Base-by-base conservation (phyloP, 2,797 vertebrate species). In the Lutjanus campechanus region DNA sequence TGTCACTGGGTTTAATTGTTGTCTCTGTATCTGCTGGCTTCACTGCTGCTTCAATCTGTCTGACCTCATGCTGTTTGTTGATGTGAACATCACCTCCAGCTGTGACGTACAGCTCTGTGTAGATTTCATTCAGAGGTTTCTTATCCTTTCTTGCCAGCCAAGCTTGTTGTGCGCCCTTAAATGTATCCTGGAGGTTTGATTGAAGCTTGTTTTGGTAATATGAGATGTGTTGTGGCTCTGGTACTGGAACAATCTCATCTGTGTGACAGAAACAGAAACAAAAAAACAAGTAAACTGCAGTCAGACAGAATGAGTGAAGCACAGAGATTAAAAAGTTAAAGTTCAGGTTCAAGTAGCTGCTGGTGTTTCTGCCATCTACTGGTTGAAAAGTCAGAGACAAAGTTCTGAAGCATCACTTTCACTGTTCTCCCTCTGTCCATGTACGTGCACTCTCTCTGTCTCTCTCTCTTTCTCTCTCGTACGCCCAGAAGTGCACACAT, bases 171-270 rank as follows among this genome's bases (percentile, higher is more conserved):
- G 22, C 43, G 44, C 77, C 73, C 59, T 73, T n/a, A 20, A 77
- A 84, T 41, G 1, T 77, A 41, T 81, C 70, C 25, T 69, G 56
- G 44, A 85, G 36, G 62, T 81, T 81, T 51, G 78, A 75, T 0
- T 85, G 83, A 53, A 85, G 78, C 51, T 41, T 62, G 0, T 51
- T 36, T 25, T 78, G 83, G 56, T 77, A 85, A 41, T 63, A 49
- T 8, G 19, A 22, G 70, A 85, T 67, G 29, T 20, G 56, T 0
- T 16, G 22, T 2, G 66, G 73, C 43, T 77, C 44, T 46, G 77
- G 73, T 20, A 61, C 60, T 25, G 58, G 63, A 76, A 80, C 41
- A 17, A 69, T 61, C 29, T 13, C 4, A 51, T 25, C 78, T 77
- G n/a, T 55, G 17, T 51, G 46, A 73, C 25, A 71, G 13, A 47